Evolutionary conservation across 2,113 vertebrate species (phyloP), one percentile per base, ranked within the genome.

Genomic region (Gulo gulo): DNA sequence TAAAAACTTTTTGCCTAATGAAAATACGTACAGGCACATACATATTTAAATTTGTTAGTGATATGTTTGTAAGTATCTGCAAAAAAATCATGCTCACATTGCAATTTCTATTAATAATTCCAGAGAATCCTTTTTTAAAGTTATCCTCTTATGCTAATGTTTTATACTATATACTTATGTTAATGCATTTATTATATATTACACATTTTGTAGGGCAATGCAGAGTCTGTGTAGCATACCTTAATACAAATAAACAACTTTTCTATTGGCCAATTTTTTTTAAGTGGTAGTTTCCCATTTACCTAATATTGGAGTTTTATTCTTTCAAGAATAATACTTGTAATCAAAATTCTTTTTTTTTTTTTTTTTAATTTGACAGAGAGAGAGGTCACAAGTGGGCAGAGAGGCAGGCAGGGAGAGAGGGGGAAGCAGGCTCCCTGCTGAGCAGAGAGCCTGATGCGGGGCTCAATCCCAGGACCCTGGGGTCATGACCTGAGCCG

Each of bases 221-320:
- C 34, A 82, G 18, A 92, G 2, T 94, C 31, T 85, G 11, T 86
- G 4, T 82, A 94, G 45, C 45, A 12, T 90, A 14, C 31, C n/a
- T 82, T 81, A 95, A 55, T 39, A 88, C 20, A 61, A 85, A 78
- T 50, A 92, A 63, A 45, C 90, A 52, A 89, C 15, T 67, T 89
- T 91, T 85, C 39, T 13, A 86, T 88, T 93, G 36, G 69, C 29
- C 87, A 88, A 61, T 91, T 82, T 85, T 63, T 83, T 89, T 78
- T 39, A 91, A 80, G n/a, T 86, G 67, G 29, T 29, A 26, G 86
- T 83, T 86, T 97, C 24, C 15, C 52, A 84, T 73, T 95, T 94
- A 81, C 1, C 31, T 73, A 42, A 81, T 31, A 91, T 78, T 78
- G 36, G 82, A 81, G 23, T 78, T 85, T 84, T 84, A 47, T 65